Evolutionary conservation across 2,888 invertebrate genomes (phyloP).

Genomic region (Tenthredo distinguenda): DNA sequence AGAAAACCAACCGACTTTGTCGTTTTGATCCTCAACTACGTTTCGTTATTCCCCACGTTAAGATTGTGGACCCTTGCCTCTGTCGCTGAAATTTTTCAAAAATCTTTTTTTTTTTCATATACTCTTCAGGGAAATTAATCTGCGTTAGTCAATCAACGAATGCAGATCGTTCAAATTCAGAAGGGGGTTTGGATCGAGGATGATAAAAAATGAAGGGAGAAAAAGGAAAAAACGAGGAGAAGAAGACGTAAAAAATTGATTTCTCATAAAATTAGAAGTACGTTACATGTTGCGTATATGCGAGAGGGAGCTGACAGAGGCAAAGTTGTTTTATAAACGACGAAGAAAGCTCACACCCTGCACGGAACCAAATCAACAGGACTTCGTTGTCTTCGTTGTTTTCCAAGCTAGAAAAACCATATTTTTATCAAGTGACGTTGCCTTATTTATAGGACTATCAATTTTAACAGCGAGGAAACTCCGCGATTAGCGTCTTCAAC

Average conservation of each 20-base stretch:
- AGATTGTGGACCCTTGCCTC: conserved; percentile 48
- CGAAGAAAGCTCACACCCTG: conserved; percentile 75
- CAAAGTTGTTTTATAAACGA: conserved; percentile 53
- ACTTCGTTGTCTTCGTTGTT: conserved; percentile 67
- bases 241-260: background rate
- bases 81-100: conserved; percentile 14
- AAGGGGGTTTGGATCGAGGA: background rate
- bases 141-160: background rate
- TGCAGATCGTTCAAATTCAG: background rate
- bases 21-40: conserved; percentile 67
- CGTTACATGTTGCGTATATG: background rate
- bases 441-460: background rate
- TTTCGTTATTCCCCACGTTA: conserved; percentile 50
- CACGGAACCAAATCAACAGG: conserved; percentile 78
- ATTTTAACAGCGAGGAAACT: background rate
- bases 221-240: background rate
- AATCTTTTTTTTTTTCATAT: background rate
- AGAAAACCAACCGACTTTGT: conserved; percentile 74
- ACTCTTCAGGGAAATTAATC: background rate
- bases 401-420: conserved; percentile 59
- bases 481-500: background rate
- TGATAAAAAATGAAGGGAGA: no score
- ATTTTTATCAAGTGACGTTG: conserved; percentile 56
- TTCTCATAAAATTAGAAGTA: background rate
- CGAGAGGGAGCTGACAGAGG: conserved; percentile 18